Evolutionary conservation across 2,888 invertebrate genomes (phyloP), one percentile per base, ranked within the genome.

Genomic region (Arenicola marina): DNA sequence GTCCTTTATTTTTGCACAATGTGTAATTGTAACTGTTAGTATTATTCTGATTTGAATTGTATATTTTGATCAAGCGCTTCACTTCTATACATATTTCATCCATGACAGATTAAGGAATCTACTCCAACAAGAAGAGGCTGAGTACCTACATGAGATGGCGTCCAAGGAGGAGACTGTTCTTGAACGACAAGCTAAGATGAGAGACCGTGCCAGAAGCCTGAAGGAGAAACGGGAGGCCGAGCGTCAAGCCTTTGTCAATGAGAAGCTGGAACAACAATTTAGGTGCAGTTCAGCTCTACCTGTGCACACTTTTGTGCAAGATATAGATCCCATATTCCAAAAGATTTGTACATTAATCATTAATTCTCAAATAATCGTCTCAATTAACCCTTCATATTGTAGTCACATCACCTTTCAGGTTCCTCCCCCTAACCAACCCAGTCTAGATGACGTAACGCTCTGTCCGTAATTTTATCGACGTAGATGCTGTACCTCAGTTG

Each of bases 221-320:
- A 80, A 78, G 62, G 82, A 81, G 44, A 78, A 75, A 63, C 66
- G 82, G 56, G 83, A 83, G 65, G 54, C 68, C 31, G 82, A 83
- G 61, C 69, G 82, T 56, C 68, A 79, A 38, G 65, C 73, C 34
- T 74, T 78, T 72, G 83, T 82, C 2, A 78, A 81, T 59, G 77
- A 81, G 51, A 83, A 82, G 74, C 75, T 79, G 63, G 81, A 83
- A 58, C 82, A 83, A 64, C 78, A 79, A 62, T 83, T 81, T 72
- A 78, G 82, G 83, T 82, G n/a, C n/a, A n/a, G n/a, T n/a, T n/a
- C n/a, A n/a, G n/a, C n/a, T n/a, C n/a, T n/a, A n/a, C n/a, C n/a
- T n/a, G n/a, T n/a, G n/a, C n/a, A n/a, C n/a, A n/a, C n/a, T n/a
- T n/a, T n/a, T n/a, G n/a, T n/a, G n/a, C n/a, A n/a, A n/a, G n/a